Evolutionary conservation across 1,140 invertebrate genomes (phyloP), one percentile per base, ranked within the genome.

Genomic region (Drosophila melanica): DNA sequence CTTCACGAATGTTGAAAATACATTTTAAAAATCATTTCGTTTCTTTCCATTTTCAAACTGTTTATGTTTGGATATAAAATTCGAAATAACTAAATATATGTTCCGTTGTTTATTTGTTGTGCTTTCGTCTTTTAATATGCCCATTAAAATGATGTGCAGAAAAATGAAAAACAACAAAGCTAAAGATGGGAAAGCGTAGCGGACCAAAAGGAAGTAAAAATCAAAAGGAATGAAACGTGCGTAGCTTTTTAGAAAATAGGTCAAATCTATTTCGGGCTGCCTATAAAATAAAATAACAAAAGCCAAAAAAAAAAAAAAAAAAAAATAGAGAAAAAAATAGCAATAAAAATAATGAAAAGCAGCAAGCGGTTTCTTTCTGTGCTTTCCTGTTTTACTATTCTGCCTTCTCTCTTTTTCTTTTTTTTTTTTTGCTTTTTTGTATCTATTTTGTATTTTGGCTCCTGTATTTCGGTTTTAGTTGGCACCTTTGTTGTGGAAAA

Each of bases 201-300:
- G 48, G 37, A 51, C 41, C 23, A 37, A 65, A 51, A 77, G 51
- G 59, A 62, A 70, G 37, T 44, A 33, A 51, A 45, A 45, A 53
- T 53, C 67, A 53, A 74, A 68, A 63, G 45, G 57, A 63, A 75
- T 54, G 75, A 35, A 84, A 79, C 80, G 80, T 84, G 80, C 72
- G 66, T 74, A 69, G 66, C 71, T 57, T 63, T 68, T 55, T 35
- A 37, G 67, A 84, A 84, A 84, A 84, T 84, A 73, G 80, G 80
- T 84, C 80, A 84, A 84, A 84, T 84, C 80, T 84, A 84, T 84
- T 84, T 85, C 47, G 47, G 67, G 58, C 44, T 9, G 55, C 11
- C 14, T 65, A 70, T 70, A 70, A 75, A 72, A 65, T 23, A 64
- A 67, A 71, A 82, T 53, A 66, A 35, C 20, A 59, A 18, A 44